phyloP scores from a whole-genome alignment of 2,888 invertebrate species.

The Amblyjoppa fuscipennis region DNA sequence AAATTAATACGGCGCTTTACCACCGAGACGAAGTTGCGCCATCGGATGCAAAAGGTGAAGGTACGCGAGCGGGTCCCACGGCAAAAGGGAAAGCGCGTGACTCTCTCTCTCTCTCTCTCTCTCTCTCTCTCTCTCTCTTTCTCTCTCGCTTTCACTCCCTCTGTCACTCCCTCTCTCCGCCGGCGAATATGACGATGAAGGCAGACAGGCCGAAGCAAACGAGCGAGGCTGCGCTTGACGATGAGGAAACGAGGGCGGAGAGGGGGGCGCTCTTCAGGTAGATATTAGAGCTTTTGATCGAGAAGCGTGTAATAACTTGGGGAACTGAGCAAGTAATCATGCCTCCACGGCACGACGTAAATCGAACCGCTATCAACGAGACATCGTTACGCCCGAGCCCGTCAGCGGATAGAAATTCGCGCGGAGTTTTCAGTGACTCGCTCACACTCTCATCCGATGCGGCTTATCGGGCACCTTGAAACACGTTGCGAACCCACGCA shows the following conservation, averaged over 20 bases:
- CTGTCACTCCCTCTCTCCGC: background rate
- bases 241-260: constrained; percentile 5
- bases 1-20: constrained; percentile 74
- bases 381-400: constrained; percentile 53
- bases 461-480: constrained; percentile 2
- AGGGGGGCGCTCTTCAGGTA: constrained; percentile 31
- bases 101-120: background rate
- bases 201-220: constrained; percentile 38
- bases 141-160: background rate
- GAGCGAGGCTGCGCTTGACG: constrained; percentile 28
- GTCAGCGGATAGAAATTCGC: constrained; percentile 53
- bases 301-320: constrained; percentile 77
- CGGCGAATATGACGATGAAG: constrained; percentile 33
- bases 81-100: constrained; percentile 49
- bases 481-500: background rate
- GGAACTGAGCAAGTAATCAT: constrained; percentile 74
- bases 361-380: constrained; percentile 71
- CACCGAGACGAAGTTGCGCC: constrained; percentile 63
- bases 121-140: background rate
- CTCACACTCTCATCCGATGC: background rate
- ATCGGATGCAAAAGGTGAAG: constrained; percentile 61
- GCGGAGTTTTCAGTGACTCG: constrained; percentile 15
- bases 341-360: constrained; percentile 69
- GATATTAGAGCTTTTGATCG: constrained; percentile 78
- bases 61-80: constrained; percentile 49